Evolutionary conservation across 2,888 invertebrate species (phyloP), one percentile per base, ranked within the genome.

Genomic region (Andricus quercusramuli): DNA sequence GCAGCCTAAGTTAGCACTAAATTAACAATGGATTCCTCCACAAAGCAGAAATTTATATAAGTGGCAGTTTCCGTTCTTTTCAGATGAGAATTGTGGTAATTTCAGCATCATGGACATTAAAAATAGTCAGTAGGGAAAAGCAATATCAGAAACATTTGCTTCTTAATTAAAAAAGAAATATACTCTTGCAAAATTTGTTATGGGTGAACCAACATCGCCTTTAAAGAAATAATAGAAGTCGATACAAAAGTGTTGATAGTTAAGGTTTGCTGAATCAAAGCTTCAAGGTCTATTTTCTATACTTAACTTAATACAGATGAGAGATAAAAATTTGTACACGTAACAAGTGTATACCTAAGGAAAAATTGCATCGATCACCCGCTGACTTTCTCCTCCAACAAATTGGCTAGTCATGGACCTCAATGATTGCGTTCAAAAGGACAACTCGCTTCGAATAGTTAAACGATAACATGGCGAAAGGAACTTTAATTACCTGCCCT

Each of bases 281-380:
- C 17, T 22, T 66, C 8, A 9, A 8, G 32, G 22, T 29, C 32
- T 37, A 37, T 20, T 66, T 51, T 51, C 51, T 51, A 8, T 20
- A 44, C 15, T 13, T 44, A 44, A 51, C 59, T 62, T n/a, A 13
- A 62, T 13, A 62, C 59, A 62, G 59, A 62, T 62, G 59, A 29
- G 41, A 29, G 51, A 79, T 79, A 70, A 41, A 44, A 76, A 29
- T 22, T 47, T 11, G 64, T 59, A 77, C 20, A 25, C 79, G 79
- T 66, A 84, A 83, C 70, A 41, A 47, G 11, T 22, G 32, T 74
- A 77, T 78, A 82, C 77, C 79, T 80, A 83, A 77, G 78, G 82
- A 83, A 80, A 85, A 88, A 88, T 90, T 86, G 85, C 85, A 83
- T 84, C 86, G 89, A 89, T 89, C 90, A 85, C 90, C 89, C 88